Conservation (phyloP, 2,888 invertebrate genomes). For the Mactromeris polynyma region DNA sequence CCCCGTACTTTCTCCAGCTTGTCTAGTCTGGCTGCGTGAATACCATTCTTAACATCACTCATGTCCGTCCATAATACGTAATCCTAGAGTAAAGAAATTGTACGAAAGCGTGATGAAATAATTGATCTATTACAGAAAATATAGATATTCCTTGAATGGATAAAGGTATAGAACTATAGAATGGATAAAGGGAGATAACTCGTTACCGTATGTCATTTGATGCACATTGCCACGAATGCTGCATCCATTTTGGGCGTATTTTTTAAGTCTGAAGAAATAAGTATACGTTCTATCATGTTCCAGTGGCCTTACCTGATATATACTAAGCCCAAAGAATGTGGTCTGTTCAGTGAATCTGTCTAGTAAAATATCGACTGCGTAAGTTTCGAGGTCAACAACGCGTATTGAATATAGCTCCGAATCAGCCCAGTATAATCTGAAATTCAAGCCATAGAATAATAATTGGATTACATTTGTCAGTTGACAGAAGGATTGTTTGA, state of each 20-base stretch:
- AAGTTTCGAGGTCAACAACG: slow-evolving; percentile 72
- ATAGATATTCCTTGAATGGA: too few species aligned
- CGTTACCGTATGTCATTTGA: too few species aligned
- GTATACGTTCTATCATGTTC: neutral
- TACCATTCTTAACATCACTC: slow-evolving; percentile 81
- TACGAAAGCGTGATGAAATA: too few species aligned
- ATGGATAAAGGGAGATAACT: too few species aligned
- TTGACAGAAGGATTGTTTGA: too few species aligned
- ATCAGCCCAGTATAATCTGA: slow-evolving; percentile 84
- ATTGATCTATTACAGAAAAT: too few species aligned
- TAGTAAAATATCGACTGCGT: slow-evolving; percentile 69
- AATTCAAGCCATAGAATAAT: neutral
- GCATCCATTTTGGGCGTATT: too few species aligned
- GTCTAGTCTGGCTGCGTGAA: slow-evolving; percentile 82
- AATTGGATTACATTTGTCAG: too few species aligned
- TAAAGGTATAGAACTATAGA: too few species aligned
- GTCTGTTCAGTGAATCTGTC: slow-evolving; percentile 61
- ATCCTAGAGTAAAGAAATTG: slow-evolving; percentile 72
- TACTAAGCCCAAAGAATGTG: slow-evolving; percentile 81
- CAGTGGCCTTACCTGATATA: slow-evolving; percentile 79
- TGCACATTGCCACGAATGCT: too few species aligned
- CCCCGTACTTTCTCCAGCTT: slow-evolving; percentile 82
- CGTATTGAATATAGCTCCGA: slow-evolving; percentile 75
- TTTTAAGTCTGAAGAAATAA: too few species aligned
- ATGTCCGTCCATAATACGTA: slow-evolving; percentile 85